Evolutionary conservation across 1,140 invertebrate species (phyloP).

Genomic region (Drosophila seguyi): DNA sequence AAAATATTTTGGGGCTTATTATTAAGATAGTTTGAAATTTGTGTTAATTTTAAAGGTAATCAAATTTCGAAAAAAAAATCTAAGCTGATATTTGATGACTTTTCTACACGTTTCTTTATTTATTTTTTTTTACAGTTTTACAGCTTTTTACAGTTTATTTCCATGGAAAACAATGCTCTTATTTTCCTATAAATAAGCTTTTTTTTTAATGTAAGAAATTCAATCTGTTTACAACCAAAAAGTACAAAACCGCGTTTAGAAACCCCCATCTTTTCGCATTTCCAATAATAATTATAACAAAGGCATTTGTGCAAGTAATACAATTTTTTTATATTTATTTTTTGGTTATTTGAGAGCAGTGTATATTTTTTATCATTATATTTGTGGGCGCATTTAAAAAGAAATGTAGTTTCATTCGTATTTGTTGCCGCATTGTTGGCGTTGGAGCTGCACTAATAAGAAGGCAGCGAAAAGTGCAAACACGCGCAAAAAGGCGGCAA

Average conservation of each 20-base stretch:
- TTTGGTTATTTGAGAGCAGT: not conserved
- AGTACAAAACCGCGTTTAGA: no score
- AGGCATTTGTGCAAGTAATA: not conserved
- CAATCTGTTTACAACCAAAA: not conserved
- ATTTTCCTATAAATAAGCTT: not conserved
- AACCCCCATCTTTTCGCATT: not conserved
- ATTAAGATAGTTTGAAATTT: no score
- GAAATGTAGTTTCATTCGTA: constrained; percentile 26
- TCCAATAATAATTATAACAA: not conserved
- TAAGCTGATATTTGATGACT: no score
- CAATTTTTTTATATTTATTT: not conserved
- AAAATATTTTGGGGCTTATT: not conserved
- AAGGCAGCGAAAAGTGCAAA: constrained; percentile 34
- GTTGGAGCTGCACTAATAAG: constrained; percentile 74
- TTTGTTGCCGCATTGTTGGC: constrained; percentile 49
- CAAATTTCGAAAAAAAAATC: no score
- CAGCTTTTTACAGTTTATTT: no score
- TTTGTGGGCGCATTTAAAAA: constrained; percentile 9
- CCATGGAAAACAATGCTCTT: not conserved
- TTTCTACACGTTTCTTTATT: no score
- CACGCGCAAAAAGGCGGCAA: constrained; percentile 40
- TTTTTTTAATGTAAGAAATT: not conserved
- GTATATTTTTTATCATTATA: not conserved
- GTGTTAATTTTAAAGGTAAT: not conserved
- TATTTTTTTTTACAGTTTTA: no score